These are phyloP conservation scores for Odocoileus virginianus DNA, from an alignment of 2,113 vertebrate genomes.

Conservation along the genomic window DNA sequence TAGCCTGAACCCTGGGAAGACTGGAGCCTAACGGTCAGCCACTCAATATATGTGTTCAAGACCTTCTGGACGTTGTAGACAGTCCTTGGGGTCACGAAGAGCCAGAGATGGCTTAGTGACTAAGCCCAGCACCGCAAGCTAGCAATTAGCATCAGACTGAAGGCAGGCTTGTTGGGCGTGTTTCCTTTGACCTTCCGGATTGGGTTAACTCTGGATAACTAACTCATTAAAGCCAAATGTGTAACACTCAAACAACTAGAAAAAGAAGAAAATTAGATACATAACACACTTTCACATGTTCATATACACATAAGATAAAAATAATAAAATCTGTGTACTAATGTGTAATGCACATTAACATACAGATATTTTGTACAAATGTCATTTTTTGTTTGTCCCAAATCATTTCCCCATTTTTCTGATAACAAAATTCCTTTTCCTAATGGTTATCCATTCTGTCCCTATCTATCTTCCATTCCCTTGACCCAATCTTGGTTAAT, in stretches of 20 bases:
- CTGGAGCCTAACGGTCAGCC: background rate
- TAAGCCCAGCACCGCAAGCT: background rate
- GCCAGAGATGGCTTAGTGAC: accelerated
- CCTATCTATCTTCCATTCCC: background rate
- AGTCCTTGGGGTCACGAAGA: background rate
- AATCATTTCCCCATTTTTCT: background rate
- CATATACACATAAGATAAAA: background rate
- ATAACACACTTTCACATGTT: accelerated
- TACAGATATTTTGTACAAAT: background rate
- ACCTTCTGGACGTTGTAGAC: background rate
- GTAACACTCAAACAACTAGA: background rate
- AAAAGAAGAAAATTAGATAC: background rate
- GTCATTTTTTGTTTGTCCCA: background rate
- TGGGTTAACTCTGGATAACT: background rate
- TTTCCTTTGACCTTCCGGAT: background rate
- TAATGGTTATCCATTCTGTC: background rate
- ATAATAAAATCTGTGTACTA: background rate
- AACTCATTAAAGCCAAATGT: background rate
- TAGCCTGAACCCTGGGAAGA: background rate
- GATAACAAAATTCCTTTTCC: background rate
- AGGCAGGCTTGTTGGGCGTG: background rate
- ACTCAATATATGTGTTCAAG: background rate
- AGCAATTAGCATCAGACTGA: background rate
- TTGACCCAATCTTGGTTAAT: background rate
- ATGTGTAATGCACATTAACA: background rate